Percentiles rank a stretch among this genome's conserved stretches.
Conservation (phyloP, 2,797 vertebrate genomes). For the Denticeps clupeoides region DNA sequence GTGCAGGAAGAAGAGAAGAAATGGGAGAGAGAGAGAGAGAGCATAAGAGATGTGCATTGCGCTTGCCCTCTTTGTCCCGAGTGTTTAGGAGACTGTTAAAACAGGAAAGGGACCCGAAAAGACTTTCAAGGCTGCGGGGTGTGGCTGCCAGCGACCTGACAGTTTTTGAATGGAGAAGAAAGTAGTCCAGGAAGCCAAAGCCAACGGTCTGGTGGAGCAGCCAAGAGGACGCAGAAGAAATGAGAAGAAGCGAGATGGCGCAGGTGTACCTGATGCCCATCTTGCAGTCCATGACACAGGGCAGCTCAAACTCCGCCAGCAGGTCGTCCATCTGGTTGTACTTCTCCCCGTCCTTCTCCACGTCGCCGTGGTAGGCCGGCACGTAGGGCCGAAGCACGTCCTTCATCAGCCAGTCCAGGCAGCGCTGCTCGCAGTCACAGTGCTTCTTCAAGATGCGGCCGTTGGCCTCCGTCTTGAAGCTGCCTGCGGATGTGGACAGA, state of each 20-base stretch:
- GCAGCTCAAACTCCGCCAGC: constrained; percentile 85
- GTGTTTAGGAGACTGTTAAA: constrained; percentile 4
- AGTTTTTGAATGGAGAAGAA: no score
- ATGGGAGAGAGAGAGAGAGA: not conserved
- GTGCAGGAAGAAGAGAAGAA: not conserved
- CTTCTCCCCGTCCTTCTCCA: constrained; percentile 89
- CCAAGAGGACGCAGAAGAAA: not conserved
- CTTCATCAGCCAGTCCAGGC: constrained; percentile 81
- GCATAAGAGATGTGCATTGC: not conserved
- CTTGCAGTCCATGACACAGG: constrained; percentile 98
- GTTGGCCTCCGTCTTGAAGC: constrained; percentile 90
- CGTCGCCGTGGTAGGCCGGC: constrained; percentile 85
- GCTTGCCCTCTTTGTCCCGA: not conserved
- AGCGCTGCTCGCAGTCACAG: constrained; percentile 93
- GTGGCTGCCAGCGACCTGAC: not conserved
- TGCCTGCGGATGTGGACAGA: constrained; percentile 62
- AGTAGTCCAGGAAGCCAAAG: no score
- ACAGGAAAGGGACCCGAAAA: not conserved
- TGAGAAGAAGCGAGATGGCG: not conserved
- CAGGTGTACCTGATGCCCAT: constrained; percentile 86
- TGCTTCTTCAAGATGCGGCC: constrained; percentile 96
- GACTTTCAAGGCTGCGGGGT: not conserved
- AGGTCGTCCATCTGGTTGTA: constrained; percentile 99
- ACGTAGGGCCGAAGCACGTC: constrained; percentile 82
- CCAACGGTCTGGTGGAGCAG: not conserved